Conservation (phyloP, 2,797 vertebrate genomes). For the Catharus ustulatus region DNA sequence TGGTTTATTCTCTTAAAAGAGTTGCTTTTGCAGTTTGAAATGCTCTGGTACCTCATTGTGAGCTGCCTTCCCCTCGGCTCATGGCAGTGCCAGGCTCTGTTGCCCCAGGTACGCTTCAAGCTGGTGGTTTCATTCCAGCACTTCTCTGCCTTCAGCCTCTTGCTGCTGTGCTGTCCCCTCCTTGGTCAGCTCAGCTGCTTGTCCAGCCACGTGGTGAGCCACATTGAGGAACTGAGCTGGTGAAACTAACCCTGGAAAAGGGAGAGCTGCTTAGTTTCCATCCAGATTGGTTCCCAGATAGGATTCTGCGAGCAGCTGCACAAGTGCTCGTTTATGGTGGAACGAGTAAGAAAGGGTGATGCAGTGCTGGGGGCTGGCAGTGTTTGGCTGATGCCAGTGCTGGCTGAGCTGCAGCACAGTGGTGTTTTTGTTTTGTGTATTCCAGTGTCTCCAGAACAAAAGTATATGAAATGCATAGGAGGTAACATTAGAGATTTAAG, state of each 20-base stretch:
- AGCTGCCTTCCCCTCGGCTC: fast-evolving
- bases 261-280: background rate
- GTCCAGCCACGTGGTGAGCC: fast-evolving
- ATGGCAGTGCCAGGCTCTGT: background rate
- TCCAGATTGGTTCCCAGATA: background rate
- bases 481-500: background rate
- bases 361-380: background rate
- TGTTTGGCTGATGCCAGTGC: background rate
- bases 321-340: background rate
- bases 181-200: background rate
- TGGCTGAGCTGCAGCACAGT: background rate
- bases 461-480: fast-evolving
- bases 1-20: background rate
- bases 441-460: background rate
- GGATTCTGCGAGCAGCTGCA: background rate
- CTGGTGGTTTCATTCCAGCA: background rate
- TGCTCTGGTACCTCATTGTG: background rate
- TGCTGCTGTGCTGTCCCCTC: fast-evolving
- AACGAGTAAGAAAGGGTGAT: background rate
- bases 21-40: background rate
- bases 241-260: background rate
- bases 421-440: background rate
- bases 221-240: background rate
- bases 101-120: fast-evolving
- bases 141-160: background rate